These are phyloP conservation scores for Apantesis nais DNA, from an alignment of 2,888 invertebrate genomes.

Conservation along the genomic window DNA sequence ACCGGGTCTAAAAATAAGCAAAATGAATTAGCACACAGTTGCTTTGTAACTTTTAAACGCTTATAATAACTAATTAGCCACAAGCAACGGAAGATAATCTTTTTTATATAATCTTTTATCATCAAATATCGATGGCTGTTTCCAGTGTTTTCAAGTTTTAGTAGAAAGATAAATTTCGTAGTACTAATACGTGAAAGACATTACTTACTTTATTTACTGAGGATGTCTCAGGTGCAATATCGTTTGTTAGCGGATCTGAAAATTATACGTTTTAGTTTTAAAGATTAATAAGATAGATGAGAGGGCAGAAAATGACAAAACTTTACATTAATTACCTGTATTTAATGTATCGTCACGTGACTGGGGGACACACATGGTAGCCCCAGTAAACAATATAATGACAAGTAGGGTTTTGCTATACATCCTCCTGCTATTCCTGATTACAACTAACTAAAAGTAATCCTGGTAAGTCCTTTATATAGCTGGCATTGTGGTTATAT, in stretches of 20 bases:
- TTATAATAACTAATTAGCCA: no score
- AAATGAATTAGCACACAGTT: background rate
- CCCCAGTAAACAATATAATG: background rate
- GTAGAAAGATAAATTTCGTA: no score
- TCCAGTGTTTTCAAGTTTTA: no score
- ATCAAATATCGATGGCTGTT: no score
- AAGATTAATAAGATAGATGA: no score
- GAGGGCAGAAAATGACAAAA: background rate
- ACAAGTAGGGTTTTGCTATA: background rate
- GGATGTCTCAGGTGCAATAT: background rate
- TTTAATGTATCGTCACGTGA: background rate
- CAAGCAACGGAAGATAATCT: no score
- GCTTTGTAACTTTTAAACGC: no score
- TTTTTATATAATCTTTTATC: no score
- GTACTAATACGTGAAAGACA: background rate
- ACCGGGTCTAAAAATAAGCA: slow-evolving; percentile 23
- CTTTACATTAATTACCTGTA: background rate
- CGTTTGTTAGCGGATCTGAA: background rate
- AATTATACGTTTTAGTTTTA: background rate
- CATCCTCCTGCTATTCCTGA: background rate
- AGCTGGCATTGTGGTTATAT: background rate
- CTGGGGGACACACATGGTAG: background rate
- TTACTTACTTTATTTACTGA: background rate
- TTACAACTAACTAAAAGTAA: background rate
- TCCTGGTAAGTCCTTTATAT: background rate